Percentiles rank a stretch among this genome's conserved stretches.
These are phyloP conservation scores for Ochropleura leucogaster DNA, from an alignment of 2,888 invertebrate genomes.

Conservation along the genomic window DNA sequence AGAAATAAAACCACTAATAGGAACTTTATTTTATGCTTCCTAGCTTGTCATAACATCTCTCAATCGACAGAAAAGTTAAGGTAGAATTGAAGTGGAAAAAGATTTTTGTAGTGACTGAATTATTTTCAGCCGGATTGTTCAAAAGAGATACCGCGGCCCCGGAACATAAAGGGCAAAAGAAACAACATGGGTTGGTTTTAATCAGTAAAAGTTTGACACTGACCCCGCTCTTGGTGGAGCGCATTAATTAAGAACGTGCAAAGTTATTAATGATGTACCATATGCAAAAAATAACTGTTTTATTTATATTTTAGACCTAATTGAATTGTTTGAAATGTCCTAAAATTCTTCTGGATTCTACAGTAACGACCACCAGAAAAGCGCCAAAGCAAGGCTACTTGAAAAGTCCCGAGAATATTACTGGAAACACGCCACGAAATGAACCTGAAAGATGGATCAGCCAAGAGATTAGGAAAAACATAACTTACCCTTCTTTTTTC, in stretches of 20 bases:
- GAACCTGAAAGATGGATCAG: neutral
- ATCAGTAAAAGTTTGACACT: too few relatives aligned
- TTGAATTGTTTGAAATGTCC: neutral
- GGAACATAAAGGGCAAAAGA: too few relatives aligned
- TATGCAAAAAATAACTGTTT: neutral
- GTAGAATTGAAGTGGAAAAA: neutral
- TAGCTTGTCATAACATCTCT: conserved; percentile 2
- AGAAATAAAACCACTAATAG: conserved; percentile 14
- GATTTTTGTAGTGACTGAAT: conserved; percentile 13
- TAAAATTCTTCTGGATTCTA: neutral
- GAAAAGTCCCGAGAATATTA: neutral
- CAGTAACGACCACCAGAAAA: neutral
- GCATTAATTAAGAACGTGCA: too few relatives aligned
- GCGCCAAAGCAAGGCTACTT: neutral
- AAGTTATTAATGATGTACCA: too few relatives aligned
- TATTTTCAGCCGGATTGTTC: neutral
- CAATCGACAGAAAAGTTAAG: conserved; percentile 10
- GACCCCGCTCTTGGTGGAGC: too few relatives aligned
- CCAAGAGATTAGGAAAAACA: neutral
- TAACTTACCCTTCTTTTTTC: neutral
- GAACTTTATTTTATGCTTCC: conserved; percentile 19
- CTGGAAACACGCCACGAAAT: neutral
- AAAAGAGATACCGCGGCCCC: too few relatives aligned
- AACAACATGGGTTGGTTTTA: too few relatives aligned
- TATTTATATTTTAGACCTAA: neutral